Base-by-base conservation (phyloP, 1,140 invertebrate genomes). In the Tetramorium alpestre region DNA sequence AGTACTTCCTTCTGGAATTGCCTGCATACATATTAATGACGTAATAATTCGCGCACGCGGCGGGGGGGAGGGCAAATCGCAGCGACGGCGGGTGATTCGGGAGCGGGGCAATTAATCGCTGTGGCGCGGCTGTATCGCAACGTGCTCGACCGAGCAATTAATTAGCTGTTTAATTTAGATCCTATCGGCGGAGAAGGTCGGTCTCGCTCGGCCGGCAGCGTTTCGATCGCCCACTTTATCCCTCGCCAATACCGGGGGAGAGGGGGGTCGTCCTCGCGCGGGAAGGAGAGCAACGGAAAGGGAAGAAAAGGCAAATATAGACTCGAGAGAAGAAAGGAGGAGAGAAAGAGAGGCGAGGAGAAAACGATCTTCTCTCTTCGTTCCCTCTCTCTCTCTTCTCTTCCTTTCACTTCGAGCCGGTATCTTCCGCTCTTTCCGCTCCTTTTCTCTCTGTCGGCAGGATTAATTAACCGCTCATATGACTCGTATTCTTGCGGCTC, bases 81-180 rank as follows among this genome's bases (percentile, higher is more conserved):
- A 73, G 56, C 87, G 82, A 73, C 89, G 75, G 85, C 70, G 89
- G 76, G 72, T 76, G 87, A 80, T 90, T 92, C 84, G 73, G 65
- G 56, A 91, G 88, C 88, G 69, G 88, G 90, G 78, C 86, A 90
- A 92, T 92, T 92, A 92, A 91, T 92, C 87, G 65, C 76, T 28
- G 28, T 67, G n/a, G 67, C n/a, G 16, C 54, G 65, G 73, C 49
- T 85, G 64, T 64, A 82, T 80, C 88, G 87, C 89, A 80, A 86
- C 69, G 86, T 85, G 84, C 69, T 75, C 87, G 80, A 69, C 67
- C 87, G 85, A 77, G 82, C 89, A 93, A 93, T 93, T 93, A 93
- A 93, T 93, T 93, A 93, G 86, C 88, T 89, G 85, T 92, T 92
- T 92, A 92, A 93, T 93, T 93, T 93, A 93, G 91, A 92, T 92